Base-by-base conservation (phyloP, 1,140 invertebrate genomes). In the Atta texana region DNA sequence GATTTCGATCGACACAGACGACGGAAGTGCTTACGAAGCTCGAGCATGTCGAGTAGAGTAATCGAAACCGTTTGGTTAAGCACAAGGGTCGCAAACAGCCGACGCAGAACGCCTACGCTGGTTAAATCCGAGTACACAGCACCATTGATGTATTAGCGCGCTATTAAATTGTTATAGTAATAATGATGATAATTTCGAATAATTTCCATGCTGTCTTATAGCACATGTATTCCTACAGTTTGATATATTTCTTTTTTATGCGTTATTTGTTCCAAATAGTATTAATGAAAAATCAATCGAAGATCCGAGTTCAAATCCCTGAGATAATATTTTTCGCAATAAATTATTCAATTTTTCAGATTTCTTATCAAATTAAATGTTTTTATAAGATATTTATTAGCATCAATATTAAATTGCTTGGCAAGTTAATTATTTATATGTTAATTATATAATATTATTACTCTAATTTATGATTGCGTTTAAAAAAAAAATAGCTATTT, bases 11-110 rank as follows among this genome's bases (percentile, higher is more conserved):
- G 21, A 16, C 55, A 28, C 24, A 4, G 53, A 8, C n/a, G 44
- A 44, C 77, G 39, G 53, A 63, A 85, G 16, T 21, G n/a, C 55
- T 66, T 78, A 51, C 28, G 59, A 78, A 53, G 49, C 39, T 49
- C 28, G 59, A 66, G 24, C 44, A 44, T n/a, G 61, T 66, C 34
- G 28, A 77, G 57, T 8, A 31, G 28, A 63, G 44, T 68, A 68
- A 80, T 68, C 28, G 28, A 69, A 68, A 80, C n/a, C 28, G 24
- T 21, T 53, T 80, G 63, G 63, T 14, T 51, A 53, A 78, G 14
- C 39, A 14, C 64, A 53, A 69, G n/a, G 7, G 18, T 24, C 61
- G 4, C 28, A 53, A 68, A 78, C 44, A 39, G 21, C 3, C 18
- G 57, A 53, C 51, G 16, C 16, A 14, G 8, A 80, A 53, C 14